Evolutionary conservation across 2,113 vertebrate genomes (phyloP).

Genomic region (Tringa solitaria): DNA sequence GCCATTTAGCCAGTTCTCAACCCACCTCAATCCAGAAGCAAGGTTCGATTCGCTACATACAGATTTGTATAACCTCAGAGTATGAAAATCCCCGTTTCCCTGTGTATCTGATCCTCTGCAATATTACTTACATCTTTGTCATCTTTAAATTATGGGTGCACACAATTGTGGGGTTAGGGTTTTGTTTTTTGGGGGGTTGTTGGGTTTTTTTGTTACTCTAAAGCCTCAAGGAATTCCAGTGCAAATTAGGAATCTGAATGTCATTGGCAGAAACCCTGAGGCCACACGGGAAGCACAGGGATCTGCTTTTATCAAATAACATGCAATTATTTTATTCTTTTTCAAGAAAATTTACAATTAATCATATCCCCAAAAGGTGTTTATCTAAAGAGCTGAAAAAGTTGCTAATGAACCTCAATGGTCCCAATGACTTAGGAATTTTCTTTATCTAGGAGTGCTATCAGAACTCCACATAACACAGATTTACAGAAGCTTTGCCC

Average conservation of each 20-base stretch:
- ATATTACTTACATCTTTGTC: background rate
- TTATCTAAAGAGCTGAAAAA: background rate
- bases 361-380: background rate
- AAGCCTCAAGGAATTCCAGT: background rate
- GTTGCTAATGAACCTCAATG: background rate
- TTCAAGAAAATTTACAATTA: background rate
- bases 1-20: no score
- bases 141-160: background rate
- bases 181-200: background rate
- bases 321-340: background rate
- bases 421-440: background rate
- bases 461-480: background rate
- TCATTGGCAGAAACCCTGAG: background rate
- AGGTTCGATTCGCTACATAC: background rate
- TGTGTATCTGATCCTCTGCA: background rate
- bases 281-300: accelerated
- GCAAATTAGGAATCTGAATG: background rate
- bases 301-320: background rate
- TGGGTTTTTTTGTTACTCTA: background rate
- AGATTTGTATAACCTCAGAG: background rate
- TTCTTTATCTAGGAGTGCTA: background rate
- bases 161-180: background rate
- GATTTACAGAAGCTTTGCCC: background rate
- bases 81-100: background rate
- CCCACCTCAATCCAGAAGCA: background rate